phyloP scores from a whole-genome alignment of 2,113 vertebrate species.

The Caretta caretta region DNA sequence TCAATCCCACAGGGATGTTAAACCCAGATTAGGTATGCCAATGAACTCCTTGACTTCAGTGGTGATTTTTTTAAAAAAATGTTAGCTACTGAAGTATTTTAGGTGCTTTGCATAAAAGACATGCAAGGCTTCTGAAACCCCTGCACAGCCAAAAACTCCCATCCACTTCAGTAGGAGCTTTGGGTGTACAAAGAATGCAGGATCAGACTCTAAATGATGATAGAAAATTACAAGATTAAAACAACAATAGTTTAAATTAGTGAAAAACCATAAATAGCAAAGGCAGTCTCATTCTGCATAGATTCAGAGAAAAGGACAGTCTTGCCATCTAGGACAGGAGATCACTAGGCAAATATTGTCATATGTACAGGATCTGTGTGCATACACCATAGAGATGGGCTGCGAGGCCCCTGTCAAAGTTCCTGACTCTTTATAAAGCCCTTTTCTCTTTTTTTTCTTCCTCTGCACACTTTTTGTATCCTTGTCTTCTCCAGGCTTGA shows the following conservation, averaged over 20 bases:
- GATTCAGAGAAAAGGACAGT: too few relatives aligned
- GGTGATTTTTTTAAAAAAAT: background rate
- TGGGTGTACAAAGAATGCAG: background rate
- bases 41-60: background rate
- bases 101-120: background rate
- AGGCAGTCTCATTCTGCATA: background rate
- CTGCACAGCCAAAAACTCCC: background rate
- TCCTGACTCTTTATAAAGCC: background rate
- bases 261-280: background rate
- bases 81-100: background rate
- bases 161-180: background rate
- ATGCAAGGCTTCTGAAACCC: background rate
- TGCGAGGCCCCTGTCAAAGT: background rate
- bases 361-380: rapidly evolving
- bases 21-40: background rate
- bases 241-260: background rate
- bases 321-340: background rate
- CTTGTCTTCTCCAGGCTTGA: background rate
- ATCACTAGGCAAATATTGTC: background rate
- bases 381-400: background rate
- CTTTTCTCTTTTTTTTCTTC: background rate
- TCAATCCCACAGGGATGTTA: background rate
- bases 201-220: background rate
- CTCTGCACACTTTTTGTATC: background rate
- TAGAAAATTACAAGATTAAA: background rate